A percentile compares a stretch with the other conserved stretches of the same genome.
Conservation (phyloP, 2,113 vertebrate species). For the Mus spicilegus region DNA sequence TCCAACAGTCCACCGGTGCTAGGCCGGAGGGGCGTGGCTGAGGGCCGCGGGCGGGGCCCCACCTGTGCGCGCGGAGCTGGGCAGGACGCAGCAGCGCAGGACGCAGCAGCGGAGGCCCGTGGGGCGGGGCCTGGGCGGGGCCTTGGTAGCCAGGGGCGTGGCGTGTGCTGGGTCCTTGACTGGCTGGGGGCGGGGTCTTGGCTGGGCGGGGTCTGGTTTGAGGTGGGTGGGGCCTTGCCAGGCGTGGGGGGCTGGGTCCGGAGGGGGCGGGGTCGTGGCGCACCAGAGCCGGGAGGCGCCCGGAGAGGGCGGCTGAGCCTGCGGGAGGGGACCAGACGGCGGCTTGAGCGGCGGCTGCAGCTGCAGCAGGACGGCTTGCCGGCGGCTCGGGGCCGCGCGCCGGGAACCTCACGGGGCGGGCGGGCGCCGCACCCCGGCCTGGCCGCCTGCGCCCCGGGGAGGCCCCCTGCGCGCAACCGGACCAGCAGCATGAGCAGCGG, state of each 20-base stretch:
- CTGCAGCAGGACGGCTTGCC: slow-evolving; percentile 22
- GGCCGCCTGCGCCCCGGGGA: slow-evolving; percentile 72
- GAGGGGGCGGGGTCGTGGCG: slow-evolving; percentile 5
- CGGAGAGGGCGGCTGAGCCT: not conserved
- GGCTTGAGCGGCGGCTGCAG: slow-evolving; percentile 57
- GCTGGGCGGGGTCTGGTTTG: not conserved
- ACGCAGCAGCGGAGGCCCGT: fast-evolving
- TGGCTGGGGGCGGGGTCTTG: not conserved
- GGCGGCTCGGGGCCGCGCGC: slow-evolving; percentile 50
- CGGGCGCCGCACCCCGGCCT: slow-evolving; percentile 62
- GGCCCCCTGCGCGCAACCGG: slow-evolving; percentile 89
- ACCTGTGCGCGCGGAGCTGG: slow-evolving; percentile 11
- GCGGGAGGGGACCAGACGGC: slow-evolving; percentile 22
- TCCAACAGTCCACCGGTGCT: fast-evolving
- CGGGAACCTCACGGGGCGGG: slow-evolving; percentile 68
- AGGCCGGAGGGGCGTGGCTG: fast-evolving
- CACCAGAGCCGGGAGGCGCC: not conserved
- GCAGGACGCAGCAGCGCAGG: not conserved
- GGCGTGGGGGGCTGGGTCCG: not conserved
- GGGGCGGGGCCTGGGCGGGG: not conserved
- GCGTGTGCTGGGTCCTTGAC: not conserved
- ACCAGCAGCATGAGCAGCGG: slow-evolving; percentile 98
- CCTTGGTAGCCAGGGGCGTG: not conserved
- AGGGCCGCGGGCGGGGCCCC: fast-evolving
- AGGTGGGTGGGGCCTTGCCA: not conserved